Base-by-base conservation (phyloP, 2,888 invertebrate genomes). In the Lobophora halterata region DNA sequence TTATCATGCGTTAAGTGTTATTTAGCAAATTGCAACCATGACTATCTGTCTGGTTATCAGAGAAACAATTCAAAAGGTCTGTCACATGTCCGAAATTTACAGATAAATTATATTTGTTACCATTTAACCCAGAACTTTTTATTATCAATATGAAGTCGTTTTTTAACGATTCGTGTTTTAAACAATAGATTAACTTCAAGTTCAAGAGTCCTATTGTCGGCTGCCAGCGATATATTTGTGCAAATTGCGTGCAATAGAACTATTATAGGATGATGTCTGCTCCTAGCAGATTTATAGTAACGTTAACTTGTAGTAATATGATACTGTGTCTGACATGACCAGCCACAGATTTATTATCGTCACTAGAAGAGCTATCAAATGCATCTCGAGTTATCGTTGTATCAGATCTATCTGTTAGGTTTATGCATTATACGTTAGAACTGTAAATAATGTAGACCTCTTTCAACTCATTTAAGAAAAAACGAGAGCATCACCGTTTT, bases 281-380 rank as follows among this genome's bases (percentile, higher is more conserved):
- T 31, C n/a, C 11, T 60, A 56, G 51, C 64, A 70, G 72, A 81
- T 80, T 81, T 79, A 82, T 79, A 54, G 74, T 65, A 54, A 61
- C 63, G 71, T 79, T 75, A 72, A 79, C 76, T 79, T 65, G 73
- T 70, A n/a, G n/a, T n/a, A 76, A 67, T 61, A 68, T 65, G 67
- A 70, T 71, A 67, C 62, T 63, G 49, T 69, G 71, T 71, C 33
- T 39, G 39, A 39, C 31, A 42, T 32, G 25, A 35, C 26, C 30
- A 30, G 36, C 16, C 23, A 29, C 28, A 31, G 40, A 30, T 18
- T 29, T 26, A 16, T 17, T 29, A 33, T 32, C 24, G 31, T 19
- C 8, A 16, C n/a, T n/a, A n/a, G n/a, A 14, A 4, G 29, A 11
- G 18, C 26, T 32, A 36, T 24, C 16, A 33, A 33, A 21, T 17